phyloP scores from a whole-genome alignment of 2,113 vertebrate genomes.

The Heterotilapia buettikoferi region DNA sequence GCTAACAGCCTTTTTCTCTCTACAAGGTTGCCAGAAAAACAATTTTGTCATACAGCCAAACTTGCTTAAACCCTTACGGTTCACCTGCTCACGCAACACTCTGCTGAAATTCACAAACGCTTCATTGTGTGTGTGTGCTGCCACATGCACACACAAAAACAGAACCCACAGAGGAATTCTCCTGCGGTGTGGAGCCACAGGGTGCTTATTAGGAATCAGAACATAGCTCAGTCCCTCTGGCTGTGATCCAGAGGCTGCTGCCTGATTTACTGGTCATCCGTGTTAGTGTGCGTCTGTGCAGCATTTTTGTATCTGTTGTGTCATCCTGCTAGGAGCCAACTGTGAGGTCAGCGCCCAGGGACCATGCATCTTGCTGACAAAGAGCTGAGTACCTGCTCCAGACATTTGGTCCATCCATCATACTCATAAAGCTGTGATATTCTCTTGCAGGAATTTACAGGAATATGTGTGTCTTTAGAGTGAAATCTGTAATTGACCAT shows the following conservation, averaged over 20 bases:
- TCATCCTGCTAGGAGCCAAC: constrained; percentile 38
- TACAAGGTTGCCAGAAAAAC: background rate
- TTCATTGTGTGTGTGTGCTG: background rate
- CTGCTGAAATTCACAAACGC: background rate
- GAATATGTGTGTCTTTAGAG: background rate
- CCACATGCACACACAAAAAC: background rate
- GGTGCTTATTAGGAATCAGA: background rate
- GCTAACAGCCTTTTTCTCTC: background rate
- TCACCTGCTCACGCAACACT: constrained; percentile 18
- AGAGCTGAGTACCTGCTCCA: constrained; percentile 11
- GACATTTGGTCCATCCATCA: constrained; percentile 11
- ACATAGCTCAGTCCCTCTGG: background rate
- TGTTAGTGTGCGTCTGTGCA: background rate
- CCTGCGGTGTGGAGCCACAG: background rate
- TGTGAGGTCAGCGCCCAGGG: constrained; percentile 38
- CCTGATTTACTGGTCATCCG: constrained; percentile 25
- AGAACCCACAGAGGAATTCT: background rate
- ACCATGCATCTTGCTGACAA: constrained; percentile 48
- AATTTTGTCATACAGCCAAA: background rate
- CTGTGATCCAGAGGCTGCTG: background rate
- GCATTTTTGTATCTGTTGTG: constrained; percentile 17
- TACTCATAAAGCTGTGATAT: constrained; percentile 27
- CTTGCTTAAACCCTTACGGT: background rate
- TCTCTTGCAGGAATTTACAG: constrained; percentile 10
- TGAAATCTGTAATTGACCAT: background rate